Conservation (phyloP, 2,113 vertebrate species). For the Alces alces region DNA sequence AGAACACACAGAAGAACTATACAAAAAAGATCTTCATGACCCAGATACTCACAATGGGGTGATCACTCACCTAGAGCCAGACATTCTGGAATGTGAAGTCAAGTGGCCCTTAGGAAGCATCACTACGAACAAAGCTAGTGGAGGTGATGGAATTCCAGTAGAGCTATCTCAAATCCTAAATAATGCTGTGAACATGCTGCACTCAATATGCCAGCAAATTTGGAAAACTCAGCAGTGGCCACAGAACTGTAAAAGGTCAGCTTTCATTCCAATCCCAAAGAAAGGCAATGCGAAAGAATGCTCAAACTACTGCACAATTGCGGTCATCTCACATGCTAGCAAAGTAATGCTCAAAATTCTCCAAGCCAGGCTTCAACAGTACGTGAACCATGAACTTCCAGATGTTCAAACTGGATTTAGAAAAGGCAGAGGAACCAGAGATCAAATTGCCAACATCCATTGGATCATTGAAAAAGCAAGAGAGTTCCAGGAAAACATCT, state of each 20-base stretch:
- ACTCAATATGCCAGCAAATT: not conserved
- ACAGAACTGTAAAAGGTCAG: not conserved
- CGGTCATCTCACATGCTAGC: not conserved
- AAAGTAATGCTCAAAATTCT: not conserved
- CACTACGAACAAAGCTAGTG: not conserved
- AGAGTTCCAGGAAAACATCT: not conserved
- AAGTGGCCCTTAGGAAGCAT: not conserved
- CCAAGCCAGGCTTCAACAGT: not conserved
- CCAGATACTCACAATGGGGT: not conserved
- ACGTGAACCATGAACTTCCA: not conserved
- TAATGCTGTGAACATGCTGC: not conserved
- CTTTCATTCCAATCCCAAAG: not conserved
- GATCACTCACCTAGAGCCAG: not conserved
- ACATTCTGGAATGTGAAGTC: not conserved
- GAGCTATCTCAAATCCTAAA: not conserved
- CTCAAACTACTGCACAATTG: not conserved
- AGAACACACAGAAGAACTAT: not conserved
- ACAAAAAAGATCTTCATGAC: not conserved
- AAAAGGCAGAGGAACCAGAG: not conserved
- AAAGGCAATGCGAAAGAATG: not conserved
- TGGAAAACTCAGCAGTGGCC: not conserved
- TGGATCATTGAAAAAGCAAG: not conserved
- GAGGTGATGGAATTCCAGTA: not conserved
- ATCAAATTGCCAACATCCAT: not conserved
- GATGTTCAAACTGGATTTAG: not conserved